A percentile compares a stretch with the other conserved stretches of the same genome.
phyloP scores from a whole-genome alignment of 2,797 vertebrate genomes.

The Florisuga fusca region DNA sequence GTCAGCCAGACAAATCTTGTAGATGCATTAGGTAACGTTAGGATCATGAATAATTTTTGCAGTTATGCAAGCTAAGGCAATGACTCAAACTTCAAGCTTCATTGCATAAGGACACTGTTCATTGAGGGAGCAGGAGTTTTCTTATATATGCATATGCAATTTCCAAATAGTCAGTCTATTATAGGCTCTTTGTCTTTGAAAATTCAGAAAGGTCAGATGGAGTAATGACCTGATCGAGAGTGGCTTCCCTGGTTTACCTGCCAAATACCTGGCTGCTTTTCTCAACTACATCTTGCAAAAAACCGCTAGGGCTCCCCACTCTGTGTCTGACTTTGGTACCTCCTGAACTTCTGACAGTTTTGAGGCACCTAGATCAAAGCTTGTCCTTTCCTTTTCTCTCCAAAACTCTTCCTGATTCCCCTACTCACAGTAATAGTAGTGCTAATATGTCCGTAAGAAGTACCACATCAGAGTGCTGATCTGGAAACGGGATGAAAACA shows the following conservation, averaged over 20 bases:
- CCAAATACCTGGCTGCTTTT: not conserved
- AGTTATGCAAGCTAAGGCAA: not conserved
- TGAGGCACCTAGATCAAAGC: not conserved
- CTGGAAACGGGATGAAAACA: not conserved
- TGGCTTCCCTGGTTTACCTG: not conserved
- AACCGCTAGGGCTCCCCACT: rapidly evolving
- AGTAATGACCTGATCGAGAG: not conserved
- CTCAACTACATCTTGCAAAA: not conserved
- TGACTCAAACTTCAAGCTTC: slow-evolving; percentile 9
- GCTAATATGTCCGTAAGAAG: not conserved
- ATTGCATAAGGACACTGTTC: not conserved
- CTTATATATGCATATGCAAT: not conserved
- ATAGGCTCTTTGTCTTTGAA: slow-evolving; percentile 3
- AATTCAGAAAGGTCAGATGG: not conserved
- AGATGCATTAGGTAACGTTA: not conserved
- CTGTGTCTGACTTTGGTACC: rapidly evolving
- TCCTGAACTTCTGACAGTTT: not conserved
- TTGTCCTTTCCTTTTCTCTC: not conserved
- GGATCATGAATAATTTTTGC: slow-evolving; percentile 6
- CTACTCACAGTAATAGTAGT: not conserved
- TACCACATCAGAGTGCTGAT: not conserved
- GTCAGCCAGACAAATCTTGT: not conserved
- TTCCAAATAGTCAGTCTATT: slow-evolving; percentile 8
- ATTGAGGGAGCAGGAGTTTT: not conserved
- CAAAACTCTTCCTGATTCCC: not conserved